phyloP scores from a whole-genome alignment of 2,888 invertebrate species.

The Lithodes maja region DNA sequence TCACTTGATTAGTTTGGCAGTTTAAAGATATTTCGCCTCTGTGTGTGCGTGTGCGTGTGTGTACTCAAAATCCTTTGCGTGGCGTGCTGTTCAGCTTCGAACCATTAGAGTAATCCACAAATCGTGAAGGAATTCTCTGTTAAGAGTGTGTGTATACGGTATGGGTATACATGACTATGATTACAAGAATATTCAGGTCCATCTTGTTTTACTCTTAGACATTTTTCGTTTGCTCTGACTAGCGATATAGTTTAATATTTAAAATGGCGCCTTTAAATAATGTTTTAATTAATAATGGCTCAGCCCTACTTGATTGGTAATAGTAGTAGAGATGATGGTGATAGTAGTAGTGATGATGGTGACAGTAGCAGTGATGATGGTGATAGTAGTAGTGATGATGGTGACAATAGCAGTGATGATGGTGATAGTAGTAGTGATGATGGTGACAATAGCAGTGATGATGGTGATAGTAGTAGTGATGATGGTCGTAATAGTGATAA shows the following conservation, averaged over 20 bases:
- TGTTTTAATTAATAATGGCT: background rate
- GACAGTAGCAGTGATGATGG: background rate
- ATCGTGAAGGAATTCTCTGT: too few relatives aligned
- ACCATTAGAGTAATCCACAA: too few relatives aligned
- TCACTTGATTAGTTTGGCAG: too few relatives aligned
- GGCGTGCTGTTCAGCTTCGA: too few relatives aligned
- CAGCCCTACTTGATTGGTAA: background rate
- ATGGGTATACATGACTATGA: too few relatives aligned
- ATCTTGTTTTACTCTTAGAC: background rate
- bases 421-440: background rate
- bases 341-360: background rate
- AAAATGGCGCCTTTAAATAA: background rate
- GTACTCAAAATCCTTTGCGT: too few relatives aligned
- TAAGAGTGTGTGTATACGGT: too few relatives aligned
- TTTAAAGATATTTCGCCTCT: too few relatives aligned
- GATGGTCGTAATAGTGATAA: background rate
- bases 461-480: background rate
- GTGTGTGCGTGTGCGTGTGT: too few relatives aligned
- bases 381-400: background rate
- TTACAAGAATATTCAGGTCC: too few relatives aligned
- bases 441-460: background rate
- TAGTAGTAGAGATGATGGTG: background rate
- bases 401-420: background rate
- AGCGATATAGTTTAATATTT: too few relatives aligned
- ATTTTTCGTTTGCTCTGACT: background rate